Evolutionary conservation across 2,888 invertebrate genomes (phyloP).

Genomic region (Tetrapedia diversipes): DNA sequence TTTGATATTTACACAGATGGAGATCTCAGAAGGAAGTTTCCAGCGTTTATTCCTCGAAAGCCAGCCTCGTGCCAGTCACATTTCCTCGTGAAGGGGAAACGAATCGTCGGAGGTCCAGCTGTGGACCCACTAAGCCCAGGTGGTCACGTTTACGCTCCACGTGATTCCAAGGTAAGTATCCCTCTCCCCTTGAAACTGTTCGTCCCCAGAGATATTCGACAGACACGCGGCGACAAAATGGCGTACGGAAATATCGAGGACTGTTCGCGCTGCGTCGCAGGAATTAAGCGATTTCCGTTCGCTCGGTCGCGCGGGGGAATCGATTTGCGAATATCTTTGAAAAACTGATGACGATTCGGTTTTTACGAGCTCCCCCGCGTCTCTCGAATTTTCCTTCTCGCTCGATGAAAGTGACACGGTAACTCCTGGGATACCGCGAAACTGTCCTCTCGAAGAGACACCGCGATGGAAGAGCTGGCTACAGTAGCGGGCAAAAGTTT

Average conservation of each 20-base stretch:
- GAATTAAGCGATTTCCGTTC: slow-evolving; percentile 28
- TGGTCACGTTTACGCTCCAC: slow-evolving; percentile 29
- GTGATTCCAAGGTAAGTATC: slow-evolving; percentile 10
- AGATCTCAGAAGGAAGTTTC: not conserved
- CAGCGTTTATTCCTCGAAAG: slow-evolving; percentile 6
- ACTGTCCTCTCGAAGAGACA: slow-evolving; percentile 8
- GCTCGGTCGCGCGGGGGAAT: not conserved
- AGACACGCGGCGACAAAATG: not conserved
- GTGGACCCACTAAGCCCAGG: slow-evolving; percentile 33
- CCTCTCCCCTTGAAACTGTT: not conserved
- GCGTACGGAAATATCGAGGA: slow-evolving; percentile 6
- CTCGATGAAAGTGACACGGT: slow-evolving; percentile 14
- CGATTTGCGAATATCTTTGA: slow-evolving; percentile 8
- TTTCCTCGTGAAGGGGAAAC: slow-evolving; percentile 26
- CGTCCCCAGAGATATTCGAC: not conserved
- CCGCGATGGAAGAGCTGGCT: not conserved
- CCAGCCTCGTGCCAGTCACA: slow-evolving; percentile 24
- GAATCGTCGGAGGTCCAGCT: slow-evolving; percentile 30
- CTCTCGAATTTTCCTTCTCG: slow-evolving; percentile 12
- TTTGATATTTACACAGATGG: not conserved
- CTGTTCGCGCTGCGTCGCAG: not conserved
- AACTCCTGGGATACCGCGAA: slow-evolving; percentile 18
- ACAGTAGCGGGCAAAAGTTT: no score
- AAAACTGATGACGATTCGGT: slow-evolving; percentile 1
- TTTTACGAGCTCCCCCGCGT: slow-evolving; percentile 30